Percentiles rank a stretch among this genome's conserved stretches.
These are phyloP conservation scores for Artibeus lituratus DNA, from an alignment of 2,797 vertebrate species.

Conservation along the genomic window DNA sequence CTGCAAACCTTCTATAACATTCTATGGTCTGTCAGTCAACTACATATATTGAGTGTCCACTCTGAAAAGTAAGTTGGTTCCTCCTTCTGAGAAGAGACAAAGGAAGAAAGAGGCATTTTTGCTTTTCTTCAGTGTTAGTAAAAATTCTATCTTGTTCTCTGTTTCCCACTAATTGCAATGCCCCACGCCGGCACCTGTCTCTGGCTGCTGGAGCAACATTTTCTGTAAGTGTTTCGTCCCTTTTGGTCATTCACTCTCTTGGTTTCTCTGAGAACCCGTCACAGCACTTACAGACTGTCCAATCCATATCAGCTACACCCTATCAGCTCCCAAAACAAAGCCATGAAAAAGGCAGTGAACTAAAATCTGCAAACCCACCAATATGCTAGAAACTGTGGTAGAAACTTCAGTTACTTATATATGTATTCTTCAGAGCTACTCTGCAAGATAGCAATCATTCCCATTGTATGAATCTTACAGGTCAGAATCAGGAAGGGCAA, in stretches of 20 bases:
- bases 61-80: slow-evolving; percentile 34
- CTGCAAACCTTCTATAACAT: slow-evolving; percentile 56
- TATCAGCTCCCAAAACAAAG: not conserved
- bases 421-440: not conserved
- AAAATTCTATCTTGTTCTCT: not conserved
- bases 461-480: not conserved
- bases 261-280: not conserved
- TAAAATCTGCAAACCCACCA: not conserved
- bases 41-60: slow-evolving; percentile 64
- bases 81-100: slow-evolving; percentile 30
- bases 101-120: not conserved
- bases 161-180: not conserved
- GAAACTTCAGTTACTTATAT: not conserved
- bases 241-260: not conserved
- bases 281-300: not conserved
- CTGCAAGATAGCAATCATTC: not conserved
- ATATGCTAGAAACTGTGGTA: not conserved
- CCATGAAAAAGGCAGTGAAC: not conserved
- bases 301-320: not conserved
- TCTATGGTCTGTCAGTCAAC: slow-evolving; percentile 68
- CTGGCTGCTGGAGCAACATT: not conserved
- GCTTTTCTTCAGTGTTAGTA: not conserved
- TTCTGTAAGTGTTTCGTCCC: not conserved
- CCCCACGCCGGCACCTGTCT: not conserved
- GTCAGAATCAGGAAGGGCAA: not conserved